These are phyloP conservation scores for Iguana delicatissima DNA, from an alignment of 2,797 vertebrate genomes.

Conservation along the genomic window DNA sequence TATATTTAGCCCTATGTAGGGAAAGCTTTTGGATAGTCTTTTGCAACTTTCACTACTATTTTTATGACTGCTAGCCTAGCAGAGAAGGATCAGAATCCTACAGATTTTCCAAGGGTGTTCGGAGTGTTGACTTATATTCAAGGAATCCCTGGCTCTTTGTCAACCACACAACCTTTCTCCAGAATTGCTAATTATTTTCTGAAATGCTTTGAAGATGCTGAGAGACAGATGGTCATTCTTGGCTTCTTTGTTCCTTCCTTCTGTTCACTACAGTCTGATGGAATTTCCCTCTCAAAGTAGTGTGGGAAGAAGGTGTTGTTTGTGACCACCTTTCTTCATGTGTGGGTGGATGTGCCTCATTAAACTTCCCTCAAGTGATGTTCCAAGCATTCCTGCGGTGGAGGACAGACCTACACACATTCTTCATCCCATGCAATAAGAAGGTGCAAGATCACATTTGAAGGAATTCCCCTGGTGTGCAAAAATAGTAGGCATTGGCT, in stretches of 20 bases:
- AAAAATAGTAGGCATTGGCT: background rate
- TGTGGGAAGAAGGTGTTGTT: background rate
- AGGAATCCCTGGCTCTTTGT: slow-evolving; percentile 40
- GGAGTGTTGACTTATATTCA: background rate
- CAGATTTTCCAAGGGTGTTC: background rate
- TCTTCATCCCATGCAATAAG: background rate
- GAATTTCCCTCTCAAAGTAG: background rate
- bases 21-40: background rate
- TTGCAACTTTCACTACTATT: background rate
- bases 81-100: too few relatives aligned
- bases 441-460: background rate
- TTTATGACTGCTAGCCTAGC: background rate
- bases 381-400: background rate
- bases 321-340: background rate
- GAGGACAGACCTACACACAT: background rate
- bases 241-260: background rate
- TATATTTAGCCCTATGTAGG: background rate
- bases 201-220: slow-evolving; percentile 47
- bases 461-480: slow-evolving; percentile 22
- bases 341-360: background rate
- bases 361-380: background rate
- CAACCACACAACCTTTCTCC: slow-evolving; percentile 37
- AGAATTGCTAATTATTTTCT: slow-evolving; percentile 54
- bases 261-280: background rate
- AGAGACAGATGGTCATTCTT: slow-evolving; percentile 39